These are phyloP conservation scores for Epinephelus moara DNA, from an alignment of 2,113 vertebrate species.

Conservation along the genomic window DNA sequence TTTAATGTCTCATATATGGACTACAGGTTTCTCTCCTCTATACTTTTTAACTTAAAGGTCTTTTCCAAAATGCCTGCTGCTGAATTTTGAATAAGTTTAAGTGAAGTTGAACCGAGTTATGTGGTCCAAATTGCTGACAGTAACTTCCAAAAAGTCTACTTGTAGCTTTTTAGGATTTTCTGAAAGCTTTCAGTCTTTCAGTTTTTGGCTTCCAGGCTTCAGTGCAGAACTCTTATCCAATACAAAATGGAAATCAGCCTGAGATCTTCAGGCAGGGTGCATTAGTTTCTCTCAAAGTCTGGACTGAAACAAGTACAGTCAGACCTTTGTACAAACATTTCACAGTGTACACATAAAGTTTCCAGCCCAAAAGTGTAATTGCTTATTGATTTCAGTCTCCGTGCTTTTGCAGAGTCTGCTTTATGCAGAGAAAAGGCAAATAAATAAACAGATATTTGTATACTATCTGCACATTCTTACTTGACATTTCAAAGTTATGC, in stretches of 20 bases:
- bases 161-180: neutral
- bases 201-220: neutral
- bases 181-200: neutral
- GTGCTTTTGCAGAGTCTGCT: neutral
- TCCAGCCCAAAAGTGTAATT: neutral
- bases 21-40: neutral
- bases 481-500: neutral
- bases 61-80: neutral
- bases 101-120: too few species aligned
- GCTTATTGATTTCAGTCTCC: neutral
- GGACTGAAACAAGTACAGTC: neutral
- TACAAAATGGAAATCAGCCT: neutral
- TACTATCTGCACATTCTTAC: neutral
- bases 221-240: neutral
- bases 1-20: neutral
- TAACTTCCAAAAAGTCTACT: too few species aligned
- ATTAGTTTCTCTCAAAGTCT: neutral
- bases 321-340: neutral
- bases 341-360: neutral
- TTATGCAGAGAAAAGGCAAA: neutral
- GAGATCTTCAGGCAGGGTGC: neutral
- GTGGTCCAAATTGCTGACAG: too few species aligned
- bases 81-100: neutral
- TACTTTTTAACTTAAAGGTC: neutral
- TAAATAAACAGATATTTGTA: neutral